Evolutionary conservation across 2,113 vertebrate genomes (phyloP).

Genomic region (Nothocercus nigrocapillus): DNA sequence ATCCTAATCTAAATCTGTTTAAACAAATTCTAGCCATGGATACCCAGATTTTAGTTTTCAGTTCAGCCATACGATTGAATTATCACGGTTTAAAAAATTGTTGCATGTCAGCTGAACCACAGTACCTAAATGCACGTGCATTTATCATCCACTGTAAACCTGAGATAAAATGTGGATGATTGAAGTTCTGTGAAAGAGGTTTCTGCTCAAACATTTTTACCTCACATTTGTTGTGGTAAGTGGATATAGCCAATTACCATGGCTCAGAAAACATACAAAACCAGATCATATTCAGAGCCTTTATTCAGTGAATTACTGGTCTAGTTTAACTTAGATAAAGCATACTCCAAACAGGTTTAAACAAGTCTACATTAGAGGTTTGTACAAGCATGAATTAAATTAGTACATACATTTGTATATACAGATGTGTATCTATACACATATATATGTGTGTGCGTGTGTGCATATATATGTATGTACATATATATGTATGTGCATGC

Average conservation of each 20-base stretch:
- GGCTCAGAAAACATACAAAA: neutral
- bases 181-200: neutral
- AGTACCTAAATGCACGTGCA: accelerated
- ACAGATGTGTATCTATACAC: neutral
- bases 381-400: neutral
- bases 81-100: neutral
- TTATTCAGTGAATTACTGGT: neutral
- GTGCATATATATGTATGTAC: neutral
- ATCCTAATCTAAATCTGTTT: neutral
- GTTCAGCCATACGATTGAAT: neutral
- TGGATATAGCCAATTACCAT: neutral
- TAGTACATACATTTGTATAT: neutral
- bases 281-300: neutral
- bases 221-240: neutral
- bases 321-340: neutral
- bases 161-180: neutral
- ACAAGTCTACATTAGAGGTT: neutral
- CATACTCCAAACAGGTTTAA: conserved; percentile 9
- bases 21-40: neutral
- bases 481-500: neutral
- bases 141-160: neutral
- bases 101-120: neutral
- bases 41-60: neutral
- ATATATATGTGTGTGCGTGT: neutral
- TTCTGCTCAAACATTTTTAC: neutral